Percentiles rank a stretch among this genome's conserved stretches.
Evolutionary conservation across 2,888 invertebrate genomes (phyloP).

Genomic region (Hermaeophaga mercurialis): DNA sequence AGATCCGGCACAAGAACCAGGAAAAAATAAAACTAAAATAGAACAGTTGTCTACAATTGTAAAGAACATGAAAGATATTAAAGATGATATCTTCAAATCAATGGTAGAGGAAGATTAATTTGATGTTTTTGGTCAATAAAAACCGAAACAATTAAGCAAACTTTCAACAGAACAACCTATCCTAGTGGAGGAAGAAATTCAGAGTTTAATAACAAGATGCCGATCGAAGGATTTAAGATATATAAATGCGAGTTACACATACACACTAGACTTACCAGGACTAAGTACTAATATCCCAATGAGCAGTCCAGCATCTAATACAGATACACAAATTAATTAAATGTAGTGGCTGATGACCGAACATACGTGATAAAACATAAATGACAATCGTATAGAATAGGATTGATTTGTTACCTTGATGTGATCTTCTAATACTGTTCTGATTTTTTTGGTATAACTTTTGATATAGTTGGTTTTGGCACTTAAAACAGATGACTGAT

Average conservation of each 20-base stretch:
- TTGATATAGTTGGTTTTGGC: neutral
- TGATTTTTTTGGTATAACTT: neutral
- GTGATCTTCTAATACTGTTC: neutral
- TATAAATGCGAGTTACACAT: no score
- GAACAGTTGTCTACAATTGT: neutral
- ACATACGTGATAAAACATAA: neutral
- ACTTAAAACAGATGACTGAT: neutral
- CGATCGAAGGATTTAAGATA: no score
- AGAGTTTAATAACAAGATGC: no score
- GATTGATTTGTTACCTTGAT: neutral
- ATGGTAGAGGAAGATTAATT: neutral
- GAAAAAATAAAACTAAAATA: neutral
- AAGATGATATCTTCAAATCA: neutral
- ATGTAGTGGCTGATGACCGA: no score
- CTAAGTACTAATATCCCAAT: no score
- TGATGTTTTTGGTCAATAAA: no score
- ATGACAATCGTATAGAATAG: neutral
- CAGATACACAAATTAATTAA: no score
- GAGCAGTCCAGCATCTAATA: no score
- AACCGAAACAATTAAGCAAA: no score
- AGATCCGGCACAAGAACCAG: neutral
- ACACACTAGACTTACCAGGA: no score
- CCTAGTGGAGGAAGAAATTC: no score
- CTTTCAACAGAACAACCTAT: no score
- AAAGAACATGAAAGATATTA: neutral